Percentiles rank a stretch among this genome's conserved stretches.
Evolutionary conservation across 2,113 vertebrate species (phyloP).

Genomic region (Lepidothrix coronata): DNA sequence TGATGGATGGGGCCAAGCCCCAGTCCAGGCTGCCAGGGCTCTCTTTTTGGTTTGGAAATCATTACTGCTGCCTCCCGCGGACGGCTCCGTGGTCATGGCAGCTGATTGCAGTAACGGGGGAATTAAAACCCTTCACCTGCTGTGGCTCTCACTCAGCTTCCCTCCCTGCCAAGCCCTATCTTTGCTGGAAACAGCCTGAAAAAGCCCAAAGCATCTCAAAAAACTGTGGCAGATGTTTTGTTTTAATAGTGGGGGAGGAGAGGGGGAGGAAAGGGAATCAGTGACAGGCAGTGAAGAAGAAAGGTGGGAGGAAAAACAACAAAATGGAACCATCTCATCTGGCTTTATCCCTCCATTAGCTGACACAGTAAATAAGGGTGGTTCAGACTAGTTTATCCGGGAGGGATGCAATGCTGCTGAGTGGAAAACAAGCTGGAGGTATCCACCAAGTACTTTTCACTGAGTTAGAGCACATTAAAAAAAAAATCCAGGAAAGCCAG

Average conservation of each 20-base stretch:
- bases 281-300: neutral
- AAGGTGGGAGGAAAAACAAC: neutral
- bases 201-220: neutral
- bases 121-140: slow-evolving; percentile 66
- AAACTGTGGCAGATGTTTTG: slow-evolving; percentile 34
- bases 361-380: neutral
- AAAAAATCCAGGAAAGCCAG: neutral
- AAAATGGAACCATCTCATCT: neutral
- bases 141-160: neutral
- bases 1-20: slow-evolving; percentile 17
- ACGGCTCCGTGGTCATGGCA: slow-evolving; percentile 30
- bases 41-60: slow-evolving; percentile 44
- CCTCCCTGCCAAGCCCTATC: neutral
- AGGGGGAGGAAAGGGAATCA: neutral
- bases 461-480: neutral
- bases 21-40: slow-evolving; percentile 28
- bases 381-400: neutral
- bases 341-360: slow-evolving; percentile 3
- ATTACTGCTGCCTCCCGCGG: slow-evolving; percentile 7
- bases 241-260: neutral
- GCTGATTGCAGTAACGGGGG: slow-evolving; percentile 41
- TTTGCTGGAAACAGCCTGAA: neutral
- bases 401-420: neutral
- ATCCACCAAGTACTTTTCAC: neutral
- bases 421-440: neutral